Evolutionary conservation across 2,888 invertebrate genomes (phyloP), one percentile per base, ranked within the genome.

Genomic region (Cataglyphis altisquamis): DNA sequence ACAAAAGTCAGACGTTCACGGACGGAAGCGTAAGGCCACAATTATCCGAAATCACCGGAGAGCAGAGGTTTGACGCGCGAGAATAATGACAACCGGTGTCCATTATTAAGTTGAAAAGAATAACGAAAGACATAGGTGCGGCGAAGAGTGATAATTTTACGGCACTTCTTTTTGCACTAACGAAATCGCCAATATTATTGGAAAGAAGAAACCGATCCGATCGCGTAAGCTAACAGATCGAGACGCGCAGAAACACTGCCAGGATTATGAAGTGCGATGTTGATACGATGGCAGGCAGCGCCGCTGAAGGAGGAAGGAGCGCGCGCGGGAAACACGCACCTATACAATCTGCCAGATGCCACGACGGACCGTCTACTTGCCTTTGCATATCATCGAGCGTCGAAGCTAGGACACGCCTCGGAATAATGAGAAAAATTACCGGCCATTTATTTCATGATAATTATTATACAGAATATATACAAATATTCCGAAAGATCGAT

Each of bases 181-280:
- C 32, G 25, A 32, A 57, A 66, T 5, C 4, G 62, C 18, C 6
- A 45, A n/a, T 64, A 39, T 82, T 64, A 63, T 75, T 10, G 29
- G 25, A 5, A 81, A 78, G 75, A 75, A 86, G 84, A 88, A 85
- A 87, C 86, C 82, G 77, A 73, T 6, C 82, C 75, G 87, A 84
- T 87, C 85, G 88, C 21, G 72, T 84, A 80, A 89, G 91, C 90
- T 90, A 92, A 92, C 92, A 90, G 92, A 91, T 90, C 91, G 92
- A 91, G 92, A 90, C 90, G 91, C 92, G 90, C 90, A 88, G 92
- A 93, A 93, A 93, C 90, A 93, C 92, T 90, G 92, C 90, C 91
- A 88, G 92, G 91, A 90, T 91, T 93, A 93, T 93, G 93, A 93
- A 93, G 93, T 92, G 93, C 93, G 93, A 93, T 93, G 93, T 92